phyloP scores from a whole-genome alignment of 2,888 invertebrate species.

The Carterocephalus palaemon region DNA sequence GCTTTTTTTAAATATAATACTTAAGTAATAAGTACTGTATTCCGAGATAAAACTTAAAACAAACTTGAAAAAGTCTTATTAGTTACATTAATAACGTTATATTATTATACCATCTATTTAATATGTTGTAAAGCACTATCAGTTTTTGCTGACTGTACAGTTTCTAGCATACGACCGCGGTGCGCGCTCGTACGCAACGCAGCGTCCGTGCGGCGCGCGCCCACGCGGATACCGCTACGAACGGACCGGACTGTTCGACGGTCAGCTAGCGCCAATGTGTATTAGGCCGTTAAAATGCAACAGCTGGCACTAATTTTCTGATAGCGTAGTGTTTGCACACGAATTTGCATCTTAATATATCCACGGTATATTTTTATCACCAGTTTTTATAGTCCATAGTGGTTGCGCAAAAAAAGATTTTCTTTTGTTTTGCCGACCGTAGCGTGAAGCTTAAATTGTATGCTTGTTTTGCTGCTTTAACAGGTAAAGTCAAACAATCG shows the following conservation, averaged over 20 bases:
- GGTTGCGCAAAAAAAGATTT: background rate
- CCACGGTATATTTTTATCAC: constrained; percentile 17
- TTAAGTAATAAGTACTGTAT: background rate
- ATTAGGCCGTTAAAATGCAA: constrained; percentile 33
- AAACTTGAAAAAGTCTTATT: no score
- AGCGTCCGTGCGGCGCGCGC: constrained; percentile 39
- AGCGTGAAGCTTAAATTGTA: no score
- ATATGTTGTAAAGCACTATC: no score
- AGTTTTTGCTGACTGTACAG: no score
- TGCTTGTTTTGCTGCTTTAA: no score
- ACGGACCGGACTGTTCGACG: constrained; percentile 38
- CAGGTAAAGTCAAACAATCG: constrained; percentile 9
- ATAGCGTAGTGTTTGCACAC: constrained; percentile 19
- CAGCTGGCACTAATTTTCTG: constrained; percentile 20
- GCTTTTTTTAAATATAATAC: background rate
- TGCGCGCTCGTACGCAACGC: constrained; percentile 46
- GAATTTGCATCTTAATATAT: constrained; percentile 22
- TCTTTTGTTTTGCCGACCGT: no score
- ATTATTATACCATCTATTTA: no score
- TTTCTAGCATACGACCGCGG: constrained; percentile 39
- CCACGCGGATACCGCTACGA: constrained; percentile 48
- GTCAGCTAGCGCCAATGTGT: constrained; percentile 30
- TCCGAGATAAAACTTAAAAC: no score
- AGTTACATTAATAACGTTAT: no score
- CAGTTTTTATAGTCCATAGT: constrained; percentile 1